Evolutionary conservation across 2,113 vertebrate species (phyloP).

Genomic region (Muntiacus muntjak): DNA sequence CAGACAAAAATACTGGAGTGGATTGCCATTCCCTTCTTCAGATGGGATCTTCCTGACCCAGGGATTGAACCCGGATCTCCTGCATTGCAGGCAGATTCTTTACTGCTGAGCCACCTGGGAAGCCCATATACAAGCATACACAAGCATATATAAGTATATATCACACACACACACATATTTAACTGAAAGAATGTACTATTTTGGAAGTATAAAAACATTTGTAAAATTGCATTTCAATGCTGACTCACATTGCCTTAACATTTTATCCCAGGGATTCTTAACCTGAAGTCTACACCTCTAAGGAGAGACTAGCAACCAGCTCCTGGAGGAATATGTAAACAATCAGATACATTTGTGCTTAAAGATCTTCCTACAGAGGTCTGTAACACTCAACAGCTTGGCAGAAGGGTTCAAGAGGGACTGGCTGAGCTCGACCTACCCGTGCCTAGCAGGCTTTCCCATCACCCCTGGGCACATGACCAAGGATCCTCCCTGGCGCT

Average conservation of each 20-base stretch:
- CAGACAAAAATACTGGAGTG: neutral
- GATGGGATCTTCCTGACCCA: neutral
- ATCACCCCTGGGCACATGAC: neutral
- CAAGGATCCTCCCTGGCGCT: neutral
- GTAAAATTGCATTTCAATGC: neutral
- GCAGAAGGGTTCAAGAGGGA: neutral
- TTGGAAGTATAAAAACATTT: neutral
- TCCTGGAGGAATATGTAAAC: neutral
- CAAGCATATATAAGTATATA: neutral
- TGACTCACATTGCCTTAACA: neutral
- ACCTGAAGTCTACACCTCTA: neutral
- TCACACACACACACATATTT: neutral
- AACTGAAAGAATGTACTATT: neutral
- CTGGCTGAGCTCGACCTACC: neutral
- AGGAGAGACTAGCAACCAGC: neutral
- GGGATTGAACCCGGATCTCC: neutral
- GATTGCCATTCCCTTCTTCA: neutral
- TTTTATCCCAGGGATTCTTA: slow-evolving; percentile 2
- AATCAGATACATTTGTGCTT: neutral
- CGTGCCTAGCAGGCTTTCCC: neutral
- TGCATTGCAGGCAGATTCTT: neutral
- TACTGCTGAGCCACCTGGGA: neutral
- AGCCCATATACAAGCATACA: neutral
- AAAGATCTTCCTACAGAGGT: neutral
- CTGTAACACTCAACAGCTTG: neutral